Conservation (phyloP, 2,888 invertebrate genomes). For the Frankliniella intonsa region DNA sequence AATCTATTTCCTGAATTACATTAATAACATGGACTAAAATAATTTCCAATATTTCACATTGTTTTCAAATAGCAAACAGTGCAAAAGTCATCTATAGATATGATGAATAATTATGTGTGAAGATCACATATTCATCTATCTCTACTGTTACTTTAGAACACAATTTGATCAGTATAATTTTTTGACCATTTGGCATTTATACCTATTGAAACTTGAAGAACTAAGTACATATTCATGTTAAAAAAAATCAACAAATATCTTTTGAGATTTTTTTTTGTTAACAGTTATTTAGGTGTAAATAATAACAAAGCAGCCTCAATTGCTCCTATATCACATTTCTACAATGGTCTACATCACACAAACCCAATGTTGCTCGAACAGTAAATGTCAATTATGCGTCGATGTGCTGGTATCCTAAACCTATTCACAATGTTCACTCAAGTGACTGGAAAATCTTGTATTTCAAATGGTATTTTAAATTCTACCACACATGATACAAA, state of each 20-base stretch:
- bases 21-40: too few species aligned
- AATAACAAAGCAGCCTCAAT: slow-evolving; percentile 20
- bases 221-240: background rate
- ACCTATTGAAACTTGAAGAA: background rate
- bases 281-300: background rate
- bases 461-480: too few species aligned
- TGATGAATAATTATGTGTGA: too few species aligned
- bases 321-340: slow-evolving; percentile 17
- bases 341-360: slow-evolving; percentile 15
- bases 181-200: background rate
- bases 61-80: too few species aligned
- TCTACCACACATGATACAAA: too few species aligned
- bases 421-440: too few species aligned
- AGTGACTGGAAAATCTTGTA: too few species aligned
- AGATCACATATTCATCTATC: background rate
- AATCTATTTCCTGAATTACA: too few species aligned
- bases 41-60: too few species aligned
- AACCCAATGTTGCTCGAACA: background rate
- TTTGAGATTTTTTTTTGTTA: background rate
- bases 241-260: background rate
- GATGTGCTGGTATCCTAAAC: too few species aligned
- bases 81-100: too few species aligned
- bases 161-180: background rate
- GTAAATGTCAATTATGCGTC: too few species aligned
- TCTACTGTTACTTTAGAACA: background rate